These are phyloP conservation scores for Lagorchestes hirsutus DNA, from an alignment of 2,797 vertebrate species.

Conservation along the genomic window DNA sequence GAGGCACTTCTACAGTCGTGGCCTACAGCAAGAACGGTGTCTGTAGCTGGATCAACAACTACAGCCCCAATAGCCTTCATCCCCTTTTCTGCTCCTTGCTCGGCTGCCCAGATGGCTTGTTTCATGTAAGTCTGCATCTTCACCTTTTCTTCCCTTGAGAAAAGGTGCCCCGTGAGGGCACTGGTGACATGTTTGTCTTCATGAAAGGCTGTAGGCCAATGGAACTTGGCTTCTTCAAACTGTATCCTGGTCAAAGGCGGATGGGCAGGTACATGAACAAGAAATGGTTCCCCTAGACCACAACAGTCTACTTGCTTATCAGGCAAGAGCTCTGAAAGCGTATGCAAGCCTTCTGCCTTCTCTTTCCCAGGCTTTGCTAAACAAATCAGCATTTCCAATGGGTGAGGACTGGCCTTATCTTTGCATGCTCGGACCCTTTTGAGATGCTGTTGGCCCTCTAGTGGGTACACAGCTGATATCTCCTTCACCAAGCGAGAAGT, in stretches of 20 bases:
- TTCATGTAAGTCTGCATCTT: conserved; percentile 89
- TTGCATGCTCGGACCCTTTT: conserved; percentile 90
- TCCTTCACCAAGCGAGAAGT: conserved; percentile 89
- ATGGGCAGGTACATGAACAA: conserved; percentile 87
- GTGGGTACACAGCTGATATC: conserved; percentile 84
- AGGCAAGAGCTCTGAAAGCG: conserved; percentile 84
- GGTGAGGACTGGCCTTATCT: conserved; percentile 76
- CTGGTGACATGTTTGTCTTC: conserved; percentile 90
- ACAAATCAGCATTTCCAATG: conserved; percentile 90
- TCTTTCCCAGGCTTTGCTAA: conserved; percentile 77
- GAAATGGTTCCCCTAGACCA: conserved; percentile 89
- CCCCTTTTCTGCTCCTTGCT: conserved; percentile 79
- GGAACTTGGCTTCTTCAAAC: conserved; percentile 88
- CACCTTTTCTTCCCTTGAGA: conserved; percentile 84
- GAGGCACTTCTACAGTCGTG: conserved; percentile 87
- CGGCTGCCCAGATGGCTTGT: conserved; percentile 86
- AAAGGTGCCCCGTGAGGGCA: conserved; percentile 87
- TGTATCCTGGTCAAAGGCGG: conserved; percentile 90
- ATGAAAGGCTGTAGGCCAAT: conserved; percentile 93
- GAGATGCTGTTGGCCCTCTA: conserved; percentile 86
- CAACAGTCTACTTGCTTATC: conserved; percentile 61
- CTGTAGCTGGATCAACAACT: conserved; percentile 86
- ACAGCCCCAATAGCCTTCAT: conserved; percentile 89
- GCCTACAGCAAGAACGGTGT: conserved; percentile 86
- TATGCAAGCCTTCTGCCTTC: not conserved